These are phyloP conservation scores for Trachelus troglodyta DNA, from an alignment of 2,888 invertebrate genomes.

Conservation along the genomic window DNA sequence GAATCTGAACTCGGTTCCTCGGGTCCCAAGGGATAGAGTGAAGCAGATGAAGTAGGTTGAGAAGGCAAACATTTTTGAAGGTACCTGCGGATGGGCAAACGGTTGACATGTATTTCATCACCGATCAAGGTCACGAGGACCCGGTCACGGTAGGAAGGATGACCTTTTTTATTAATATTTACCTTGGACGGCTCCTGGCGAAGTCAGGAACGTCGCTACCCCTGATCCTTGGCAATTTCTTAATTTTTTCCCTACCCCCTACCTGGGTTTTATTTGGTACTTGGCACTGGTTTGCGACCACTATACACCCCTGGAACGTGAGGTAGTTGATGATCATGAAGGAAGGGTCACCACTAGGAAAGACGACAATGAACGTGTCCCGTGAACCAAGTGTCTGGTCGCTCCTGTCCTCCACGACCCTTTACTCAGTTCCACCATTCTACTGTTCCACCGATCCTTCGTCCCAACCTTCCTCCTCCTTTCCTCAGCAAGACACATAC, in stretches of 20 bases:
- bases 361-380: constrained; percentile 57
- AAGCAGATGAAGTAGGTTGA: neutral
- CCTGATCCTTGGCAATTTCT: constrained; percentile 26
- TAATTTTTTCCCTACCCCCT: constrained; percentile 30
- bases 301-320: constrained; percentile 35
- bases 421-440: neutral
- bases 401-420: neutral
- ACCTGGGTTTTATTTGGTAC: constrained; percentile 40
- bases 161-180: neutral
- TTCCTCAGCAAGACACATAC: neutral
- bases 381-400: constrained; percentile 48
- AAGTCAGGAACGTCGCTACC: neutral
- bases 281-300: constrained; percentile 44
- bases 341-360: constrained; percentile 45
- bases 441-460: constrained; percentile 7
- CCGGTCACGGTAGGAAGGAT: neutral
- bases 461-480: constrained; percentile 20
- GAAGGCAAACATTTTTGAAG: neutral
- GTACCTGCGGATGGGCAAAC: neutral
- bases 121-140: neutral
- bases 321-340: constrained; percentile 51
- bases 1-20: neutral
- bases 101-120: neutral
- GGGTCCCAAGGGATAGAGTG: neutral
- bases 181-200: neutral